phyloP scores from a whole-genome alignment of 2,113 vertebrate species.

The Brachyhypopomus gauderio region DNA sequence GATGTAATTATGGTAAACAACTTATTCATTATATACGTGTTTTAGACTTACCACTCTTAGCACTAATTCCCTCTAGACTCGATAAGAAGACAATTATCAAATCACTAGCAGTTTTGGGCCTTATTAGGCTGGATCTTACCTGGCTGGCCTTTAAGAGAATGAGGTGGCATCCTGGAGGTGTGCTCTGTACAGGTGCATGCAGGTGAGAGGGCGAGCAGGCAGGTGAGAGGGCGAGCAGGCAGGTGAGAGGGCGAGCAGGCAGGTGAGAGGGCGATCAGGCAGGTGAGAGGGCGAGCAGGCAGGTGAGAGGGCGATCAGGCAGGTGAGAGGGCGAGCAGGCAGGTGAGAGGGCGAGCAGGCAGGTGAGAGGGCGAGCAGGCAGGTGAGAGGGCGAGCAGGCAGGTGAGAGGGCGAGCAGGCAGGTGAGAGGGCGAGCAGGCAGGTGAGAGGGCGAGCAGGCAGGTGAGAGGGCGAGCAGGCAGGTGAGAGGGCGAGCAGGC shows the following conservation, averaged over 20 bases:
- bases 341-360: no score
- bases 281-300: slow-evolving; percentile 36
- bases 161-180: slow-evolving; percentile 44
- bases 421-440: no score
- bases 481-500: slow-evolving; percentile 36
- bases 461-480: no score
- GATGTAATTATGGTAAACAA: no score
- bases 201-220: slow-evolving; percentile 36
- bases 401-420: slow-evolving; percentile 36
- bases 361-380: slow-evolving; percentile 36
- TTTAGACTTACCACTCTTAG: neutral
- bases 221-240: slow-evolving; percentile 40
- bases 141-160: slow-evolving; percentile 10
- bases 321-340: slow-evolving; percentile 36
- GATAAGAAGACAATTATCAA: no score
- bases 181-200: slow-evolving; percentile 50
- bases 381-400: no score
- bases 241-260: slow-evolving; percentile 36
- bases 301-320: no score
- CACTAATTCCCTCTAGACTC: neutral
- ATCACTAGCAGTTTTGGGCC: no score
- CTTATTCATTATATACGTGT: no score
- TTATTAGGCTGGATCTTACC: neutral
- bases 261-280: no score
- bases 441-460: slow-evolving; percentile 36